Conservation (phyloP, 2,113 vertebrate genomes). For the Toxostoma redivivum region DNA sequence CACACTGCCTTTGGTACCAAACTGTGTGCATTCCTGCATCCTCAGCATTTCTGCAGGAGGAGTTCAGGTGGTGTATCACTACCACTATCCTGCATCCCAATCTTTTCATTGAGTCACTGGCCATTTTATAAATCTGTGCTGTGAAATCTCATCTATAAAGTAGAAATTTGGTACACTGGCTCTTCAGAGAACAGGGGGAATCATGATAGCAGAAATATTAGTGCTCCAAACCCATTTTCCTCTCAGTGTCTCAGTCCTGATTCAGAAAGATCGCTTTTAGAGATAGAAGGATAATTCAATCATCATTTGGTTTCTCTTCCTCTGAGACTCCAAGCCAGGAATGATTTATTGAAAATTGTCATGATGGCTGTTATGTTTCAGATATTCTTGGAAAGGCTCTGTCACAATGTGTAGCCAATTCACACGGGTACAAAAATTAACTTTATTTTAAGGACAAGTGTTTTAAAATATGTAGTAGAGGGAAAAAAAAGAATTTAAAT, state of each 20-base stretch:
- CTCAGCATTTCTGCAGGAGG: neutral
- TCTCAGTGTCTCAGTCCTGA: neutral
- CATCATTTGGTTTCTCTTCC: conserved; percentile 28
- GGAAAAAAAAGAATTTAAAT: neutral
- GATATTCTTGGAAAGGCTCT: neutral
- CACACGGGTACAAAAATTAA: neutral
- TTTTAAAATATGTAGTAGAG: neutral
- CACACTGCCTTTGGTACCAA: neutral
- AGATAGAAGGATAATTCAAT: conserved; percentile 43
- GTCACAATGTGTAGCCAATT: neutral
- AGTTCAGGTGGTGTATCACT: neutral
- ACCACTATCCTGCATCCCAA: neutral
- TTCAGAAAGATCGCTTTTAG: neutral
- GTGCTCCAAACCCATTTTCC: neutral
- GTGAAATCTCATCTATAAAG: neutral
- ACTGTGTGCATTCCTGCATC: accelerated
- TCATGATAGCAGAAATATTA: neutral
- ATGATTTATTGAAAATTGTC: conserved; percentile 36
- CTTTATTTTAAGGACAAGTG: neutral
- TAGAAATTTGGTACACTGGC: neutral
- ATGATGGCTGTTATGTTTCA: conserved; percentile 11
- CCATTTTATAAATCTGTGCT: neutral
- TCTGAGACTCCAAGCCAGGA: neutral
- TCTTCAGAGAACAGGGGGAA: neutral
- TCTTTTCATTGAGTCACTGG: neutral